These are phyloP conservation scores for Drosophila stalkeri DNA, from an alignment of 2,888 invertebrate genomes.

Conservation along the genomic window DNA sequence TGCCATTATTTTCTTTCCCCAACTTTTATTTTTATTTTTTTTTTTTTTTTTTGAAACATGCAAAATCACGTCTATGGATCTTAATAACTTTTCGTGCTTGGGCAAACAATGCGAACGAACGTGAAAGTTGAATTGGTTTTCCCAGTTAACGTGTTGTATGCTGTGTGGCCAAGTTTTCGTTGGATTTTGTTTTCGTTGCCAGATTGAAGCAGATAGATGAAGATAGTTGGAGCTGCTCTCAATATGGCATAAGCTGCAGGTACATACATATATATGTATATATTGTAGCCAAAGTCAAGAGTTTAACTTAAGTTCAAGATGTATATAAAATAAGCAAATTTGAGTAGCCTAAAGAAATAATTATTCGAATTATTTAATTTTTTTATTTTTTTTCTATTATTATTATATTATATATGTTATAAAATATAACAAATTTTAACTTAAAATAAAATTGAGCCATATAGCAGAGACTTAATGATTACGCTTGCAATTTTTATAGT, in stretches of 20 bases:
- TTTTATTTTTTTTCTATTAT: no score
- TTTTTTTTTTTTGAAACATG: constrained; percentile 62
- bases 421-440: no score
- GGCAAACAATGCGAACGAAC: constrained; percentile 74
- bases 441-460: no score
- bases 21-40: no score
- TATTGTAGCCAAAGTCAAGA: constrained; percentile 36
- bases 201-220: constrained; percentile 6
- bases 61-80: constrained; percentile 75
- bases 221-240: constrained; percentile 19
- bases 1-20: not conserved
- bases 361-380: no score
- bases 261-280: constrained; percentile 18
- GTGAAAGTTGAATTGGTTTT: constrained; percentile 73
- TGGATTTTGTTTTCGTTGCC: constrained; percentile 19
- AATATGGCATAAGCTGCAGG: constrained; percentile 58
- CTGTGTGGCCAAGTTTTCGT: constrained; percentile 14
- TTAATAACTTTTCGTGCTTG: constrained; percentile 77
- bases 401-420: no score
- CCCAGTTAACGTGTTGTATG: constrained; percentile 48
- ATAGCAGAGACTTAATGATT: no score
- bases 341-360: no score
- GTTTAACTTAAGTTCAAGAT: constrained; percentile 19
- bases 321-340: no score
- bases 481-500: no score